Base-by-base conservation (phyloP, 1,140 invertebrate genomes). In the Teleopsis dalmanni region DNA sequence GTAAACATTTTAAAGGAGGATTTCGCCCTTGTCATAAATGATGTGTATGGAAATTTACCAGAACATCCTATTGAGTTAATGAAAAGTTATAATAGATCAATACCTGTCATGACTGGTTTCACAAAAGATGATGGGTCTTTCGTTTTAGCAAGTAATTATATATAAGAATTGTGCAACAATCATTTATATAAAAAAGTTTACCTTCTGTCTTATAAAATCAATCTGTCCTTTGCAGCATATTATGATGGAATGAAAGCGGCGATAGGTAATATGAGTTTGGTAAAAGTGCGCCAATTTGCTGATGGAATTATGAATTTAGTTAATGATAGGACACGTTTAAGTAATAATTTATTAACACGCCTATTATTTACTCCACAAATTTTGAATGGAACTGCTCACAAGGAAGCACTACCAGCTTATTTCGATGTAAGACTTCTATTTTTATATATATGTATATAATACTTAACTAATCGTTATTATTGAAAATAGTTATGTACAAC, bases 101-200 rank as follows among this genome's bases (percentile, higher is more conserved):
- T 64, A 34, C 60, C 67, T 0, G 13, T 67, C n/a, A 50, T 70
- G 46, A 59, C 62, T 5, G 67, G 67, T 6, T 62, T 65, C 13
- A 70, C 67, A 1, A 55, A 70, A 40, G 62, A 70, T 40, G 67
- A 70, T 49, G 67, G 67, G 4, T 56, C 60, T 4, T 70, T 67
- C 47, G 53, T 62, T 6, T 27, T 70, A 31, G 62, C 62, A 40
- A 52, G 66, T 70, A 34, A 51, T 55, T 59, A 11, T 4, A 11
- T 37, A 5, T n/a, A n/a, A n/a, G n/a, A 33, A 16, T 3, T 27
- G 2, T 22, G 18, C 2, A 10, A 27, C 5, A 11, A 16, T 16
- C 16, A 4, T 7, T 18, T 14, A n/a, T 13, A 41, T 16, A 26
- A 26, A 11, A 26, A 41, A 21, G 18, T 14, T 34, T 16, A n/a